A percentile compares a stretch with the other conserved stretches of the same genome.
These are phyloP conservation scores for Atrichornis clamosus DNA, from an alignment of 2,113 vertebrate species.

Conservation along the genomic window DNA sequence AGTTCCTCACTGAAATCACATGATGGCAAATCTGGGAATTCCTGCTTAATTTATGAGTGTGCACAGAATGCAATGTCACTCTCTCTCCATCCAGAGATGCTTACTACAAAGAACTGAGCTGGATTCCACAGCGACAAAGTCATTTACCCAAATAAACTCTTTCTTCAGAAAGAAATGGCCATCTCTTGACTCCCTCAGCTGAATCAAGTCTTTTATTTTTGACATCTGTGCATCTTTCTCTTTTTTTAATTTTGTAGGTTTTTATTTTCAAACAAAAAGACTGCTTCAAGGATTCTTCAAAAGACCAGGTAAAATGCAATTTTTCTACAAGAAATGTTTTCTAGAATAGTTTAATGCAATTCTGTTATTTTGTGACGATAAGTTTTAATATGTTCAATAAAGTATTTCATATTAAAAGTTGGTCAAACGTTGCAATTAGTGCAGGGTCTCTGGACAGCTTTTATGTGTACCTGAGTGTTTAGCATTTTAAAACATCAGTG, in stretches of 20 bases:
- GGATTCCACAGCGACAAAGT: background rate
- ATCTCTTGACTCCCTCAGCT: background rate
- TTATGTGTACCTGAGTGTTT: background rate
- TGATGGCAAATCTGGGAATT: constrained; percentile 66
- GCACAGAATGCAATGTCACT: constrained; percentile 38
- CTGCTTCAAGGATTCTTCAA: background rate
- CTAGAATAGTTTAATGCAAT: background rate
- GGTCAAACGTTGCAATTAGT: background rate
- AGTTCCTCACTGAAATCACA: constrained; percentile 60
- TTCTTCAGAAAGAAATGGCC: background rate
- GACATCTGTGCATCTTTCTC: background rate
- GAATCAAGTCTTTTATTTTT: background rate
- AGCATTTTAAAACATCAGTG: background rate
- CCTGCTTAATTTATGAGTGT: constrained; percentile 58
- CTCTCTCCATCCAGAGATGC: constrained; percentile 26
- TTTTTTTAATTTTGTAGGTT: background rate
- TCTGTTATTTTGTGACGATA: background rate
- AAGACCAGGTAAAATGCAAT: constrained; percentile 48
- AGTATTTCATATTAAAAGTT: background rate
- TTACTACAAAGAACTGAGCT: constrained; percentile 39
- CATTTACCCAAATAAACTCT: background rate
- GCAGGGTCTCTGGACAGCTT: background rate
- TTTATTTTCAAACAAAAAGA: constrained; percentile 7
- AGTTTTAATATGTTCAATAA: background rate
- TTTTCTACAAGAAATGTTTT: background rate